Base-by-base conservation (phyloP, 2,888 invertebrate genomes). In the Pterostichus madidus region DNA sequence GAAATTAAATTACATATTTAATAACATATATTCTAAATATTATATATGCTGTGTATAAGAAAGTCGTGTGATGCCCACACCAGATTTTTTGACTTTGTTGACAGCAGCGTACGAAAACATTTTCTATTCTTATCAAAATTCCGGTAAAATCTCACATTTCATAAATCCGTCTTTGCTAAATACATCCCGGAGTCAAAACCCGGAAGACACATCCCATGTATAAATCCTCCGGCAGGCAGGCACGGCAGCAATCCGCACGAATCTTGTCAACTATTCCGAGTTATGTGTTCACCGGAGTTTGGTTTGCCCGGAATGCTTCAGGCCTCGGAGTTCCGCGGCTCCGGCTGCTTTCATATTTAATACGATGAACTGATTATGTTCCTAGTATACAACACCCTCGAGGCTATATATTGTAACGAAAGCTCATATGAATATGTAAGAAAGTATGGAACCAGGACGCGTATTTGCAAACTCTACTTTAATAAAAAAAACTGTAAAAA, bases 261-360 rank as follows among this genome's bases (percentile, higher is more conserved):
- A 39, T 59, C 59, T 59, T 59, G 59, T 59, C 59, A 59, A 59
- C 59, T 59, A 59, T 59, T 59, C 31, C 10, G 59, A 59, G 59
- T 59, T 59, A 59, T 59, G 53, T 53, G 59, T 59, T 11, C 11
- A 6, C 59, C 59, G 24, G 10, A 39, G 39, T 39, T 39, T 39
- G 39, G 39, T 39, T 39, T 39, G 17, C 5, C 31, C 31, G 59
- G 59, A 59, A 59, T 24, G 59, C 59, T 53, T 8, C 59, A 17
- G 24, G 59, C 59, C 24, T 31, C 17, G 17, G 53, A 10, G 59
- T 59, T 59, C 59, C 53, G 1, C 2, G 53, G 15, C 17, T 56
- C 5, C 53, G 53, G 53, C 17, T 24, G 59, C 31, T 31, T 59
- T 59, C 59, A 59, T 59, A 59, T 59, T 59, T 59, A 59, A 59